phyloP scores from a whole-genome alignment of 2,113 vertebrate genomes.

The Apistogramma diplotaenia region DNA sequence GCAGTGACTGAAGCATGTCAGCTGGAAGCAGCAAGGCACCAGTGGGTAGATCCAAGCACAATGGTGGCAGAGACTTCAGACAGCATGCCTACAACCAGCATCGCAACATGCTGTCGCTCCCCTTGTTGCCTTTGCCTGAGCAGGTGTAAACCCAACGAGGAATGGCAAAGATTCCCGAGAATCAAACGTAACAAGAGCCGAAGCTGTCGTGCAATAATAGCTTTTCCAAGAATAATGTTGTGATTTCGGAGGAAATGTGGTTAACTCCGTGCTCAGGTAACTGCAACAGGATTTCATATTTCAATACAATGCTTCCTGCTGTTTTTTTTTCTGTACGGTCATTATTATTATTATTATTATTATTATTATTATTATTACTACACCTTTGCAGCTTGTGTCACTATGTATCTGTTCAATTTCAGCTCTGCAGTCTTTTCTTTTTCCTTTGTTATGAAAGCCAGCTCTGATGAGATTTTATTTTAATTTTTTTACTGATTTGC shows the following conservation, averaged over 20 bases:
- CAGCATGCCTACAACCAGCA: conserved; percentile 84
- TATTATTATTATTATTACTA: conserved; percentile 36
- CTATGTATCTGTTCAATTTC: conserved; percentile 71
- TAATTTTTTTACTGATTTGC: conserved; percentile 33
- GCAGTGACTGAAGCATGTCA: conserved; percentile 43
- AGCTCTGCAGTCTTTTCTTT: conserved; percentile 52
- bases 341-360: conserved; percentile 51
- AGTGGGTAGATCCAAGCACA: conserved; percentile 76
- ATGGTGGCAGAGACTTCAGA: conserved; percentile 91
- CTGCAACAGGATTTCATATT: conserved; percentile 73
- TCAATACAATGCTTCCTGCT: conserved; percentile 74
- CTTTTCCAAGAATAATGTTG: neutral
- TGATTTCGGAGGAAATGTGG: neutral
- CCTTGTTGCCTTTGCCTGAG: conserved; percentile 81
- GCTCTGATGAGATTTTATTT: conserved; percentile 45
- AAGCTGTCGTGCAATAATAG: neutral
- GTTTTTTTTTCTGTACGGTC: conserved; percentile 59
- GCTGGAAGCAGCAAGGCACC: conserved; percentile 87
- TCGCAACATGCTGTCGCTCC: conserved; percentile 78
- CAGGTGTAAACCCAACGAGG: conserved; percentile 19
- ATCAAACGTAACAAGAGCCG: neutral
- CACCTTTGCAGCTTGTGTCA: conserved; percentile 72
- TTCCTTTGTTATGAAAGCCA: conserved; percentile 37
- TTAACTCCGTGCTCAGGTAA: conserved; percentile 71
- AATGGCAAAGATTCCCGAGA: neutral